Percentiles rank a stretch among this genome's conserved stretches.
Evolutionary conservation across 2,797 vertebrate species (phyloP).

Genomic region (Scolopax rusticola): DNA sequence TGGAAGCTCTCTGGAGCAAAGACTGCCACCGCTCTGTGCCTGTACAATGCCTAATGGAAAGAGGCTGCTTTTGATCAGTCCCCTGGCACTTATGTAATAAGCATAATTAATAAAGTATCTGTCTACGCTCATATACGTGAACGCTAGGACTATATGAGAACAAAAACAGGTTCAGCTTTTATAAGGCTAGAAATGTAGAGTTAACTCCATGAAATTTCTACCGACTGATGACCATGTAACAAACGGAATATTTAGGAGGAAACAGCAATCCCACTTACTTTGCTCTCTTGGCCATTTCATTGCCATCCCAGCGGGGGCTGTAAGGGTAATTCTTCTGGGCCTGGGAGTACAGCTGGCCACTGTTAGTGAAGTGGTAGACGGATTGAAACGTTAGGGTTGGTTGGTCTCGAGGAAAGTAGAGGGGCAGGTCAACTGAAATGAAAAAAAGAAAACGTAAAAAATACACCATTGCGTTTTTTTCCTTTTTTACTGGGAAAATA

Average conservation of each 20-base stretch:
- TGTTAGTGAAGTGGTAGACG: conserved; percentile 97
- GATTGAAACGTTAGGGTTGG: conserved; percentile 98
- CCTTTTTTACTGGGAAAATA: not conserved
- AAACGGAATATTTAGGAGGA: not conserved
- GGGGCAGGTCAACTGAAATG: conserved; percentile 91
- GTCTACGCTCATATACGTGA: not conserved
- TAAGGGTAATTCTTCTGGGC: conserved; percentile 98
- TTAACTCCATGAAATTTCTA: not conserved
- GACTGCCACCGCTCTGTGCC: not conserved
- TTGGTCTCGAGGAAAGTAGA: conserved; percentile 97
- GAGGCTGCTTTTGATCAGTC: not conserved
- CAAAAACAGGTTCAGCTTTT: not conserved
- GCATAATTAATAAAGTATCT: not conserved
- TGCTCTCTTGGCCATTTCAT: conserved; percentile 99
- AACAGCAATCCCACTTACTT: conserved; percentile 87
- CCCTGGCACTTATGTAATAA: not conserved
- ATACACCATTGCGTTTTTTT: not conserved
- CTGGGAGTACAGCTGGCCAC: conserved; percentile 96
- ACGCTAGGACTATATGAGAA: not conserved
- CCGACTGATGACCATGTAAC: not conserved
- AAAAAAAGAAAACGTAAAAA: not conserved
- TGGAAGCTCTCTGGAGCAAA: not conserved
- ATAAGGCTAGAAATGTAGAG: not conserved
- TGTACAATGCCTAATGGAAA: not conserved
- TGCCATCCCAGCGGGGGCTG: conserved; percentile 98